A percentile compares a stretch with the other conserved stretches of the same genome.
Evolutionary conservation across 2,888 invertebrate species (phyloP).

Genomic region (Mythimna lalbum): DNA sequence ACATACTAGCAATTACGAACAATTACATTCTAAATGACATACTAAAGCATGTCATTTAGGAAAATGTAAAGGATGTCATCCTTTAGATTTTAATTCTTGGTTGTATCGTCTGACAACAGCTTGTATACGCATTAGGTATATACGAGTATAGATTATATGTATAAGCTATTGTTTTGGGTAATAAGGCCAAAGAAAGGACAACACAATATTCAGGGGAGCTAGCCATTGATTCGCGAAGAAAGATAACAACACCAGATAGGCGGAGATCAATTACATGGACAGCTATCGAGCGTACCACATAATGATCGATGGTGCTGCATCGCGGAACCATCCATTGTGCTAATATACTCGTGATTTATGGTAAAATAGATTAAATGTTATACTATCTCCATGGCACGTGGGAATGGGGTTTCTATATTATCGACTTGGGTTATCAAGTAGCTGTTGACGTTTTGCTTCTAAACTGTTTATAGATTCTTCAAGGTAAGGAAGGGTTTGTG

Average conservation of each 20-base stretch:
- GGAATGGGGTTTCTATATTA: constrained; percentile 40
- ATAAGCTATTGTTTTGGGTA: constrained; percentile 1
- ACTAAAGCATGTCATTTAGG: no score
- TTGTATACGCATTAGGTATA: neutral
- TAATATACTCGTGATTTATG: constrained; percentile 62
- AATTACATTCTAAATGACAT: no score
- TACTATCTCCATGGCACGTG: constrained; percentile 39
- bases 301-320: constrained; percentile 55
- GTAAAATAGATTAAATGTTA: constrained; percentile 61
- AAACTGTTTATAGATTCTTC: neutral
- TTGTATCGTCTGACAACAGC: neutral
- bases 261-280: constrained; percentile 50
- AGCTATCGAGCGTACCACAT: constrained; percentile 34
- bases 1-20: no score
- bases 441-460: constrained; percentile 27
- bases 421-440: constrained; percentile 23
- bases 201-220: neutral
- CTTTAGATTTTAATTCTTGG: no score
- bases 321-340: constrained; percentile 58
- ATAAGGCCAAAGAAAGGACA: constrained; percentile 18
- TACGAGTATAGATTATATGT: neutral
- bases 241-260: constrained; percentile 18
- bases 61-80: no score
- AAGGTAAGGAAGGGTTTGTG: neutral
- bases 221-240: constrained; percentile 1